These are phyloP conservation scores for Gracilinanus agilis DNA, from an alignment of 2,113 vertebrate species.

Conservation along the genomic window DNA sequence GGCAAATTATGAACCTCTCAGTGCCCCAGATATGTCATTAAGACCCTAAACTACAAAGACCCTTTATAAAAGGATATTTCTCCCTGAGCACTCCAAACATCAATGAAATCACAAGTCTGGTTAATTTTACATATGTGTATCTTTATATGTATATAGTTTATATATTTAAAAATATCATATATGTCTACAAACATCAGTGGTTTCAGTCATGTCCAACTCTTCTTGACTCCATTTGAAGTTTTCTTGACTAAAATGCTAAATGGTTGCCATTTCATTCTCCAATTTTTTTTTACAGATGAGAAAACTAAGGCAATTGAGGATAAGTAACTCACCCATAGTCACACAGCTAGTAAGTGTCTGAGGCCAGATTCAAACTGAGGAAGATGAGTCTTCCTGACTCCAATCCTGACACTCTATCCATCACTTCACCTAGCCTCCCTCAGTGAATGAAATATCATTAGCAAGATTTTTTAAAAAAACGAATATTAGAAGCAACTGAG, in stretches of 20 bases:
- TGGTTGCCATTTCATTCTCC: too few species aligned
- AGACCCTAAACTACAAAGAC: not conserved
- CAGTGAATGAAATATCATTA: not conserved
- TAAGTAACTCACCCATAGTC: too few species aligned
- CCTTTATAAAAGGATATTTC: not conserved
- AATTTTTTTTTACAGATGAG: too few species aligned
- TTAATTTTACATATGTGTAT: not conserved
- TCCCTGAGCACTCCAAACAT: not conserved
- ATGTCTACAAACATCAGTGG: not conserved
- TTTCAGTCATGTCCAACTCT: too few species aligned
- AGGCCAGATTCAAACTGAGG: too few species aligned
- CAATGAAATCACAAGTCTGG: not conserved
- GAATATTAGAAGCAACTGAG: not conserved
- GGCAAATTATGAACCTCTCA: not conserved
- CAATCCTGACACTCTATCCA: too few species aligned
- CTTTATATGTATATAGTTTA: not conserved
- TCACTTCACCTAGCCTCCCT: too few species aligned
- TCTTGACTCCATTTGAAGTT: too few species aligned
- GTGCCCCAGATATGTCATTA: not conserved
- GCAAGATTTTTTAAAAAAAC: not conserved
- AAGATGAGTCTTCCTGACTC: too few species aligned
- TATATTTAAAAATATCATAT: not conserved
- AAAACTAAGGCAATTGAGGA: too few species aligned
- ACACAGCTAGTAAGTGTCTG: too few species aligned
- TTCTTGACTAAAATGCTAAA: too few species aligned